Evolutionary conservation across 2,797 vertebrate species (phyloP).

Genomic region (Clarias laeviceps): DNA sequence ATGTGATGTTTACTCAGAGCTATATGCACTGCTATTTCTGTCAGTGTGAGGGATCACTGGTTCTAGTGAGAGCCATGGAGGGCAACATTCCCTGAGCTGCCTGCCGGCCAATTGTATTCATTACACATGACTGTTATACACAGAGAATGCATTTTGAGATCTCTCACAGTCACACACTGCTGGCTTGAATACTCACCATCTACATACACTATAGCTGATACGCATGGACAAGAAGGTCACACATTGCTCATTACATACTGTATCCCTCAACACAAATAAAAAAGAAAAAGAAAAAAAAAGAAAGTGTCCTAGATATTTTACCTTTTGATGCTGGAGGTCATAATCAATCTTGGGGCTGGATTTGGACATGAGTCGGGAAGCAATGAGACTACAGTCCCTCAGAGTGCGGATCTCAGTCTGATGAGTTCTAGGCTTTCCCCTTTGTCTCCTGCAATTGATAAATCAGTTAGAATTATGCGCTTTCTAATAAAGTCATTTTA

Average conservation of each 20-base stretch:
- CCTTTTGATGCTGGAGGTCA: conserved; percentile 59
- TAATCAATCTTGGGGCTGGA: conserved; percentile 65
- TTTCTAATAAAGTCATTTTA: conserved; percentile 1
- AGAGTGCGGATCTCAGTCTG: conserved; percentile 75
- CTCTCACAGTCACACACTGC: conserved; percentile 25
- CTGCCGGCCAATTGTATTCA: conserved; percentile 49
- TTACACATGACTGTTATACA: conserved; percentile 50
- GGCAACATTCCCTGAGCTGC: conserved; percentile 47
- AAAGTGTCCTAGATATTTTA: conserved; percentile 53
- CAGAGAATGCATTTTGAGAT: conserved; percentile 41
- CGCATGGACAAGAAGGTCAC: conserved; percentile 1
- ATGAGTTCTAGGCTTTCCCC: conserved; percentile 78
- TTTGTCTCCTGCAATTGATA: conserved; percentile 61
- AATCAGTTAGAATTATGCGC: neutral
- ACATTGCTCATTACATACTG: neutral
- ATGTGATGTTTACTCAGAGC: conserved; percentile 55
- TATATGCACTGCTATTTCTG: conserved; percentile 56
- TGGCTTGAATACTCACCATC: conserved; percentile 26
- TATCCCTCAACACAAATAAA: neutral
- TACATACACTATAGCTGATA: conserved; percentile 12
- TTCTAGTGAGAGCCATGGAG: conserved; percentile 44
- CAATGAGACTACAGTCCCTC: conserved; percentile 73
- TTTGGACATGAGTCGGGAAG: conserved; percentile 75
- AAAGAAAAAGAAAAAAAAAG: neutral
- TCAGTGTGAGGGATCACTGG: conserved; percentile 50